Evolutionary conservation across 2,888 invertebrate species (phyloP).

Genomic region (Agonum fuliginosum): DNA sequence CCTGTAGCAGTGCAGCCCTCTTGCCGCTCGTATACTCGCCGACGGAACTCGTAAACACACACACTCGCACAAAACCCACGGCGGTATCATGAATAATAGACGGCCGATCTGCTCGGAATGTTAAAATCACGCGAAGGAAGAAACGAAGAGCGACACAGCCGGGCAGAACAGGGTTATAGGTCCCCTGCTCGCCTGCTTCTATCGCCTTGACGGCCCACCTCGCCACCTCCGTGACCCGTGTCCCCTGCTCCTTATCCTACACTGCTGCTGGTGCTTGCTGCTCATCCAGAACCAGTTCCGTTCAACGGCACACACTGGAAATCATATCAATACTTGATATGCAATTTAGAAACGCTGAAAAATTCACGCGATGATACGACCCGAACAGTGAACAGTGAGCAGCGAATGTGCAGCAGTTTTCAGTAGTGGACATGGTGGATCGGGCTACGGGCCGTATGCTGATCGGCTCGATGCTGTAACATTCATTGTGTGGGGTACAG

Average conservation of each 20-base stretch:
- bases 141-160: slow-evolving; percentile 44
- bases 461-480: neutral
- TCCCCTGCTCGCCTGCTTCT: too few species aligned
- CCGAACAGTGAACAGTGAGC: slow-evolving; percentile 6
- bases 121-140: slow-evolving; percentile 66
- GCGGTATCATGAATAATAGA: slow-evolving; percentile 60
- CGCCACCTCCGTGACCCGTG: slow-evolving; percentile 33
- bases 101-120: slow-evolving; percentile 63
- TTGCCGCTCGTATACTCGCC: slow-evolving; percentile 31
- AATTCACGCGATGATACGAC: slow-evolving; percentile 67
- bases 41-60: slow-evolving; percentile 47
- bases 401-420: neutral
- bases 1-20: neutral
- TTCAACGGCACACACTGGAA: slow-evolving; percentile 65
- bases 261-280: slow-evolving; percentile 54
- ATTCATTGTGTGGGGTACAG: neutral
- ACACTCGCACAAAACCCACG: slow-evolving; percentile 50
- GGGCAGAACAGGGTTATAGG: slow-evolving; percentile 29
- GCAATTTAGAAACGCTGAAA: slow-evolving; percentile 69
- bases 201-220: neutral
- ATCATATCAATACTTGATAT: slow-evolving; percentile 70
- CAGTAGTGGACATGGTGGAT: neutral
- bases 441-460: neutral
- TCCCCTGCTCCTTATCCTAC: slow-evolving; percentile 33
- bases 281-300: slow-evolving; percentile 61